Percentiles rank a stretch among this genome's conserved stretches.
phyloP scores from a whole-genome alignment of 2,888 invertebrate genomes.

The Gerosis bhagava region DNA sequence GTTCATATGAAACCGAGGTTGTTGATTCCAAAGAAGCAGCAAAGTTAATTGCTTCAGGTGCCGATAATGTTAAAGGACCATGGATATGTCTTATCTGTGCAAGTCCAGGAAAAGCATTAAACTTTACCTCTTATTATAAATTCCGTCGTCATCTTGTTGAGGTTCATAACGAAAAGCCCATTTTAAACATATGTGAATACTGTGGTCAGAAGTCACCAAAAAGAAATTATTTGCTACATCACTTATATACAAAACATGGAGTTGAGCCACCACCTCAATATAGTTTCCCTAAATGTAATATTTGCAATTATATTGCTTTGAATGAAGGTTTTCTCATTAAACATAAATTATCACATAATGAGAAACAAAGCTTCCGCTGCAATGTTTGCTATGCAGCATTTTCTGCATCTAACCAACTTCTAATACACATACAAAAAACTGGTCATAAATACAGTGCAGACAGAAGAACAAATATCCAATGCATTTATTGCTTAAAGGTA shows the following conservation, averaged over 20 bases:
- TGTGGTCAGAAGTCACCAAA: conserved; percentile 91
- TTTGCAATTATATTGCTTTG: conserved; percentile 89
- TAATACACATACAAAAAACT: conserved; percentile 80
- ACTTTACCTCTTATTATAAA: conserved; percentile 90
- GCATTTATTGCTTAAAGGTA: conserved; percentile 89
- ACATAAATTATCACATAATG: conserved; percentile 86
- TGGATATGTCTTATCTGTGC: conserved; percentile 92
- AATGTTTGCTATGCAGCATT: conserved; percentile 81
- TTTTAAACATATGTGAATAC: conserved; percentile 90
- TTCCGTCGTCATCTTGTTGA: conserved; percentile 92
- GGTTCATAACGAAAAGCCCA: conserved; percentile 90
- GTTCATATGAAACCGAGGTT: conserved; percentile 72
- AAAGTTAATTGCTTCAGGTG: conserved; percentile 81
- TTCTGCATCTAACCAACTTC: conserved; percentile 57
- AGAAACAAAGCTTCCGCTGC: conserved; percentile 73
- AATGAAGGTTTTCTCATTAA: conserved; percentile 86
- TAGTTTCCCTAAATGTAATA: conserved; percentile 90
- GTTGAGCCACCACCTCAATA: conserved; percentile 88
- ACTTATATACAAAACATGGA: conserved; percentile 91
- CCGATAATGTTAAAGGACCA: conserved; percentile 86
- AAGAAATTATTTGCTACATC: conserved; percentile 89
- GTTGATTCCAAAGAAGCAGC: conserved; percentile 84
- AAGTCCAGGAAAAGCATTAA: conserved; percentile 84
- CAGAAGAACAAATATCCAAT: conserved; percentile 75
- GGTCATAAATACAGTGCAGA: conserved; percentile 78